A percentile compares a stretch with the other conserved stretches of the same genome.
Conservation (phyloP, 1,140 invertebrate species). For the Magallana angulata region DNA sequence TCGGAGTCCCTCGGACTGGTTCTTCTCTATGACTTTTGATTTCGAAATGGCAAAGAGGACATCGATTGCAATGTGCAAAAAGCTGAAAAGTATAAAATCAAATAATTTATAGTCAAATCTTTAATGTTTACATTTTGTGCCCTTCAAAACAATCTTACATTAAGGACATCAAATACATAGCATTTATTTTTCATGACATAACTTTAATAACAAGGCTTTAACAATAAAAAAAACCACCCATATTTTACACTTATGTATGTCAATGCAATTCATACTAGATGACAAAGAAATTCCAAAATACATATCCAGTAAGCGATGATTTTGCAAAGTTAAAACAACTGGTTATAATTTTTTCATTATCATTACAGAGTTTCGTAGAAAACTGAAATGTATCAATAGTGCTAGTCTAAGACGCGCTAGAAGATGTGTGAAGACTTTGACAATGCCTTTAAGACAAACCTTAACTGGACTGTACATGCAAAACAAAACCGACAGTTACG, state of each 20-base stretch:
- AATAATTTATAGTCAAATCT: too few species aligned
- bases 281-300: too few species aligned
- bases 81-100: background rate
- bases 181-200: too few species aligned
- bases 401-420: background rate
- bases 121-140: too few species aligned
- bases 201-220: too few species aligned
- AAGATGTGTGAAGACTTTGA: constrained; percentile 7
- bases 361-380: background rate
- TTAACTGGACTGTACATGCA: constrained; percentile 7
- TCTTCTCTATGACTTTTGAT: constrained; percentile 10
- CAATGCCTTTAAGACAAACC: background rate
- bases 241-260: too few species aligned
- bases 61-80: constrained; percentile 3
- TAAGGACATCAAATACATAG: too few species aligned
- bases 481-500: background rate
- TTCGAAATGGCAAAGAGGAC: background rate
- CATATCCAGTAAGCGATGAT: too few species aligned
- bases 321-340: too few species aligned
- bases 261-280: too few species aligned
- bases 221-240: too few species aligned
- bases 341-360: background rate
- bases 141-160: too few species aligned
- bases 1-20: constrained; percentile 14
- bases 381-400: background rate